A percentile compares a stretch with the other conserved stretches of the same genome.
phyloP scores from a whole-genome alignment of 2,113 vertebrate species.

The Oreocharis arfaki region DNA sequence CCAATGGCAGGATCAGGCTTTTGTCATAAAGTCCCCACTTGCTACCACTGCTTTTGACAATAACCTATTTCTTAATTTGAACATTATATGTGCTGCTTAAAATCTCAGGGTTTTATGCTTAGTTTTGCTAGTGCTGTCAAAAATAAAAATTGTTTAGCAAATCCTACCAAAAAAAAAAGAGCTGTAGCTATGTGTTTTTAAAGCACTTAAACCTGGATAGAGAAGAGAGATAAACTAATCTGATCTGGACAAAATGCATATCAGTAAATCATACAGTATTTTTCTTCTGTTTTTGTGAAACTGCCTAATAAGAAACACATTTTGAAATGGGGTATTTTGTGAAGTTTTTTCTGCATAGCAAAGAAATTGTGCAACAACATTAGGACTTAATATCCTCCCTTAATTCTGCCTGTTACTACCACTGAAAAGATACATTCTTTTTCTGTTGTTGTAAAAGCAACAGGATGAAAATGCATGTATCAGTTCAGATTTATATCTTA shows the following conservation, averaged over 20 bases:
- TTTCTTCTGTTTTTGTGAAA: constrained; percentile 4
- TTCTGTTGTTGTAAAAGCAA: neutral
- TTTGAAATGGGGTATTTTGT: neutral
- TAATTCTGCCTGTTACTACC: neutral
- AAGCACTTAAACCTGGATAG: neutral
- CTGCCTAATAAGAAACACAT: constrained; percentile 24
- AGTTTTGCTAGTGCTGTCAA: neutral
- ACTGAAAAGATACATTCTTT: neutral
- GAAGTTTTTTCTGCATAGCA: neutral
- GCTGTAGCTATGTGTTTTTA: neutral
- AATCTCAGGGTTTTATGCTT: neutral
- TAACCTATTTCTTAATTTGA: neutral
- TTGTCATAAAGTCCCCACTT: neutral
- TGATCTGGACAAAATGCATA: neutral
- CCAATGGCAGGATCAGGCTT: neutral
- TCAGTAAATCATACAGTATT: neutral
- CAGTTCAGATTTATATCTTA: neutral
- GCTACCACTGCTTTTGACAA: neutral
- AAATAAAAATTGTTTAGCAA: neutral
- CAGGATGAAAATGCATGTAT: neutral
- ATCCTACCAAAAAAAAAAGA: neutral
- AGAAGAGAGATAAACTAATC: constrained; percentile 3
- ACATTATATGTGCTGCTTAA: neutral
- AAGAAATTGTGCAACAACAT: neutral
- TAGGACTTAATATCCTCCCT: neutral